These are phyloP conservation scores for Orius insidiosus DNA, from an alignment of 1,140 invertebrate genomes.

Conservation along the genomic window DNA sequence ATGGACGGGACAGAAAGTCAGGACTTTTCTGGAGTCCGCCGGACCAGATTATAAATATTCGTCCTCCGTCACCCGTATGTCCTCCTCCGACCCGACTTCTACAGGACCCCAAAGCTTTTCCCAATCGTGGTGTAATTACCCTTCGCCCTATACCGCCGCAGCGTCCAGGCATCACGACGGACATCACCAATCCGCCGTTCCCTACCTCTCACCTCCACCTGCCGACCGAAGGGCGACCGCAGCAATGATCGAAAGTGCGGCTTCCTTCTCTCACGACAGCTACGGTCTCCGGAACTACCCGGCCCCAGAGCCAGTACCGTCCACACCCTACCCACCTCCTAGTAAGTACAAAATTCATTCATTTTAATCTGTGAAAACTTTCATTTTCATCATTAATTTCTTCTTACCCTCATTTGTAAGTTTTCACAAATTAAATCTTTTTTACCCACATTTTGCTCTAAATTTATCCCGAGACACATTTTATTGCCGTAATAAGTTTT, in stretches of 20 bases:
- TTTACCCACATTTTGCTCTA: too few relatives aligned
- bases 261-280: constrained; percentile 51
- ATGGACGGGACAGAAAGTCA: constrained; percentile 35
- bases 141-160: constrained; percentile 22
- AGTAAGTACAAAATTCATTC: constrained; percentile 30
- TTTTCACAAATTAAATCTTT: too few relatives aligned
- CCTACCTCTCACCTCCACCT: constrained; percentile 8
- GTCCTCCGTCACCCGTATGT: constrained; percentile 30
- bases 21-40: constrained; percentile 52
- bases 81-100: constrained; percentile 32
- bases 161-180: constrained; percentile 40
- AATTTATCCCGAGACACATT: too few relatives aligned
- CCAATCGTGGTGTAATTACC: constrained; percentile 53
- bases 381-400: too few relatives aligned
- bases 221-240: constrained; percentile 11
- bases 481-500: too few relatives aligned
- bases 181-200: constrained; percentile 31
- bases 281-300: constrained; percentile 59
- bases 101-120: constrained; percentile 56
- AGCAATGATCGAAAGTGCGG: constrained; percentile 30
- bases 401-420: too few relatives aligned
- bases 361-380: too few relatives aligned
- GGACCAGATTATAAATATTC: constrained; percentile 41
- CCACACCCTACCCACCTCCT: constrained; percentile 61
- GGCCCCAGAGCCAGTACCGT: constrained; percentile 51